Percentiles rank a stretch among this genome's conserved stretches.
Evolutionary conservation across 2,888 invertebrate genomes (phyloP).

Genomic region (Oxytorus armatus): DNA sequence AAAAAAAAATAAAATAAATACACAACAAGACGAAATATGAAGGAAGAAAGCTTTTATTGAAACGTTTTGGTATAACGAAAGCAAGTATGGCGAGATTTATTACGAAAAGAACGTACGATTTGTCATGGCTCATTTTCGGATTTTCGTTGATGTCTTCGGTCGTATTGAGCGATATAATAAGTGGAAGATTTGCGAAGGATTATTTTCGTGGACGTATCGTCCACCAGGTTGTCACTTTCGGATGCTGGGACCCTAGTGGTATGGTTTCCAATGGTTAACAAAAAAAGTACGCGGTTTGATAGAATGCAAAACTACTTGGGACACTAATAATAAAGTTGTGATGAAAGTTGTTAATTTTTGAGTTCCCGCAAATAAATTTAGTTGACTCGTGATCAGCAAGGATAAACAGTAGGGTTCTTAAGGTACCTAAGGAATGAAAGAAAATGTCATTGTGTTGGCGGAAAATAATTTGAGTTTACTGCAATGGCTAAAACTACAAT

Average conservation of each 20-base stretch:
- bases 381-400: too few relatives aligned
- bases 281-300: too few relatives aligned
- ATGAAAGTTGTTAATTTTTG: too few relatives aligned
- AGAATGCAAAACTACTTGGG: too few relatives aligned
- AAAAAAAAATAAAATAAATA: background rate
- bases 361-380: too few relatives aligned
- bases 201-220: constrained; percentile 69
- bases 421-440: too few relatives aligned
- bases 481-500: too few relatives aligned
- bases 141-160: background rate
- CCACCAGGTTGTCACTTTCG: constrained; percentile 70
- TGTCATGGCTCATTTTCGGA: constrained; percentile 26
- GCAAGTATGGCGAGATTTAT: background rate
- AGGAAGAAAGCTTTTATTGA: background rate
- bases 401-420: too few relatives aligned
- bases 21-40: background rate
- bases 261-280: constrained; percentile 15
- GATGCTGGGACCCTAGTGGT: constrained; percentile 71
- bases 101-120: constrained; percentile 11
- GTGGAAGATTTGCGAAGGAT: constrained; percentile 59
- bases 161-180: background rate
- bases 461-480: too few relatives aligned
- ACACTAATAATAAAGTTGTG: too few relatives aligned
- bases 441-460: too few relatives aligned
- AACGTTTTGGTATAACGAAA: background rate